phyloP scores from a whole-genome alignment of 2,888 invertebrate genomes.

The Bedellia somnulentella region DNA sequence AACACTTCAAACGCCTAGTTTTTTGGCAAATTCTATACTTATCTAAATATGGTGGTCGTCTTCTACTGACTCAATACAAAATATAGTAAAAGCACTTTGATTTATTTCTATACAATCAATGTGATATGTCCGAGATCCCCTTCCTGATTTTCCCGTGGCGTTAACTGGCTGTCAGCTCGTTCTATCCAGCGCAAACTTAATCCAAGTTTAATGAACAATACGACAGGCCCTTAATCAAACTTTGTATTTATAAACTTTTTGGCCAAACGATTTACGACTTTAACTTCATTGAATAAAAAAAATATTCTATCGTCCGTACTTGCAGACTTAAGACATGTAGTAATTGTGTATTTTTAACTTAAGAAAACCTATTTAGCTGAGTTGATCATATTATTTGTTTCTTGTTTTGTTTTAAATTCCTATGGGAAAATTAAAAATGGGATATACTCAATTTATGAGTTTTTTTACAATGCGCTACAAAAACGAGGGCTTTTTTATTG shows the following conservation, averaged over 20 bases:
- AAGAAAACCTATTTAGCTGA: constrained; percentile 55
- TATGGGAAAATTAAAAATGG: too few relatives aligned
- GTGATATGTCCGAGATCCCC: constrained; percentile 11
- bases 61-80: too few relatives aligned
- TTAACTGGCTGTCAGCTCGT: constrained; percentile 62
- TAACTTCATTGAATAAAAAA: constrained; percentile 13
- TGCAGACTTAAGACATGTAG: constrained; percentile 14
- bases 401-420: constrained; percentile 40
- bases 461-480: too few relatives aligned
- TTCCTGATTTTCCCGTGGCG: constrained; percentile 42
- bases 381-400: constrained; percentile 55
- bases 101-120: too few relatives aligned
- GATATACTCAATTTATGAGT: too few relatives aligned
- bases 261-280: constrained; percentile 16
- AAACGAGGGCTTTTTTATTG: too few relatives aligned
- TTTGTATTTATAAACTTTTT: constrained; percentile 39
- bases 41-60: too few relatives aligned
- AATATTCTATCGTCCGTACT: constrained; percentile 13
- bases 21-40: too few relatives aligned
- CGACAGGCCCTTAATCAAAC: constrained; percentile 63
- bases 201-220: constrained; percentile 64
- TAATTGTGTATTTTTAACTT: constrained; percentile 16
- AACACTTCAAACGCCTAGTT: too few relatives aligned
- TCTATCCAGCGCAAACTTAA: constrained; percentile 57
- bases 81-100: too few relatives aligned